Conservation (phyloP, 2,888 invertebrate species). For the Hemithea aestivaria region DNA sequence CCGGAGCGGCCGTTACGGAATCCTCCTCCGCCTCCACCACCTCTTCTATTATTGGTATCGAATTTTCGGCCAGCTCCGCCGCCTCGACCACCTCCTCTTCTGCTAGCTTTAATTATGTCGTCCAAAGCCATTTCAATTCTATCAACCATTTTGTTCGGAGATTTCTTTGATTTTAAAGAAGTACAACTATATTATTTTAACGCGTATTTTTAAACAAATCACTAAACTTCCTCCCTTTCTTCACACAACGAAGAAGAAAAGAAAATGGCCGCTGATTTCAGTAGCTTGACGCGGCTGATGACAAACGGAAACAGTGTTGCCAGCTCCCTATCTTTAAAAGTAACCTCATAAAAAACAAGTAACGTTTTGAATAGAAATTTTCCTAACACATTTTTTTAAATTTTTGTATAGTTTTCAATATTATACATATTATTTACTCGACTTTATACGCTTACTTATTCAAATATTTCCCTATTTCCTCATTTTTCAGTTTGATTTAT, state of each 20-base stretch:
- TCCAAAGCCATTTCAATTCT: slow-evolving; percentile 98
- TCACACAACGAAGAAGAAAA: slow-evolving; percentile 6
- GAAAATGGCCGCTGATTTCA: slow-evolving; percentile 21
- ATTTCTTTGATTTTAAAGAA: neutral
- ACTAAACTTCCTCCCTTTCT: too few relatives aligned
- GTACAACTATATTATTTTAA: neutral
- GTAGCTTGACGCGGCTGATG: neutral
- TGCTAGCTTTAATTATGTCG: slow-evolving; percentile 95
- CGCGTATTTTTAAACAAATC: neutral
- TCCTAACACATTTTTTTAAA: too few relatives aligned
- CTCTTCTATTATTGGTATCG: slow-evolving; percentile 56
- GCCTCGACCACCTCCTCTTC: slow-evolving; percentile 79
- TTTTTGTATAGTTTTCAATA: too few relatives aligned
- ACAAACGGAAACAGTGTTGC: too few relatives aligned
- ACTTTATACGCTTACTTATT: too few relatives aligned
- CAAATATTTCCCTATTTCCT: too few relatives aligned
- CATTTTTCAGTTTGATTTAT: too few relatives aligned
- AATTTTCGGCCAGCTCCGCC: slow-evolving; percentile 75
- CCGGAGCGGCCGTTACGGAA: slow-evolving; percentile 77
- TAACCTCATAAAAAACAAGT: too few relatives aligned
- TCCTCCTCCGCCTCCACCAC: slow-evolving; percentile 67
- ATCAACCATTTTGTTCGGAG: slow-evolving; percentile 85
- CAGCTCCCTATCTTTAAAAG: too few relatives aligned
- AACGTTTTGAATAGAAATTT: too few relatives aligned
- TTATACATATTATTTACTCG: too few relatives aligned